phyloP scores from a whole-genome alignment of 2,888 invertebrate genomes.

The Epirrita christyi region DNA sequence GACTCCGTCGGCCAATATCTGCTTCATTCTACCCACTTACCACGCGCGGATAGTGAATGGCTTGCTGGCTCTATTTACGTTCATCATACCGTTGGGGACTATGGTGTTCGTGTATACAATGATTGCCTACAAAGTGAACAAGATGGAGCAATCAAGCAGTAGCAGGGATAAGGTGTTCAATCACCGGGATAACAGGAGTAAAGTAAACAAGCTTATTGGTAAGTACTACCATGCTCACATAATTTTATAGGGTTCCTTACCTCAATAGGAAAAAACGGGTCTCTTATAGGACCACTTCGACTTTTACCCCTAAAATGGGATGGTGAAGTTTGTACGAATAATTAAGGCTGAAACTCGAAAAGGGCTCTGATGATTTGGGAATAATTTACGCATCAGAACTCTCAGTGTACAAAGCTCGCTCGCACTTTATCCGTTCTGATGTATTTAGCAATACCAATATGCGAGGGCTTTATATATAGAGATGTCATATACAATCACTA shows the following conservation, averaged over 20 bases:
- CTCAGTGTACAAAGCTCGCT: too few relatives aligned
- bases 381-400: too few relatives aligned
- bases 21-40: constrained; percentile 55
- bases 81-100: constrained; percentile 56
- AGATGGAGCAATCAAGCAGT: constrained; percentile 45
- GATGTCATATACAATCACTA: too few relatives aligned
- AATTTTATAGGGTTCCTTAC: background rate
- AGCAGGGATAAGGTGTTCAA: constrained; percentile 54
- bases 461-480: too few relatives aligned
- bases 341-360: too few relatives aligned
- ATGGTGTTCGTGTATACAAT: constrained; percentile 62
- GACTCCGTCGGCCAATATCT: constrained; percentile 47
- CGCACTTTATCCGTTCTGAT: too few relatives aligned
- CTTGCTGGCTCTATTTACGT: constrained; percentile 55
- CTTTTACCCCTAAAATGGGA: too few relatives aligned
- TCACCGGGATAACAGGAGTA: constrained; percentile 57
- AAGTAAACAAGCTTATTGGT: constrained; percentile 65
- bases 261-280: too few relatives aligned
- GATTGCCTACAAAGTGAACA: constrained; percentile 61
- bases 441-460: too few relatives aligned
- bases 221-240: constrained; percentile 40
- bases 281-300: too few relatives aligned
- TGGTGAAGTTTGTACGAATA: too few relatives aligned
- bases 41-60: constrained; percentile 55
- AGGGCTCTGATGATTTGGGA: too few relatives aligned